Base-by-base conservation (phyloP, 2,113 vertebrate genomes). In the Perca flavescens region DNA sequence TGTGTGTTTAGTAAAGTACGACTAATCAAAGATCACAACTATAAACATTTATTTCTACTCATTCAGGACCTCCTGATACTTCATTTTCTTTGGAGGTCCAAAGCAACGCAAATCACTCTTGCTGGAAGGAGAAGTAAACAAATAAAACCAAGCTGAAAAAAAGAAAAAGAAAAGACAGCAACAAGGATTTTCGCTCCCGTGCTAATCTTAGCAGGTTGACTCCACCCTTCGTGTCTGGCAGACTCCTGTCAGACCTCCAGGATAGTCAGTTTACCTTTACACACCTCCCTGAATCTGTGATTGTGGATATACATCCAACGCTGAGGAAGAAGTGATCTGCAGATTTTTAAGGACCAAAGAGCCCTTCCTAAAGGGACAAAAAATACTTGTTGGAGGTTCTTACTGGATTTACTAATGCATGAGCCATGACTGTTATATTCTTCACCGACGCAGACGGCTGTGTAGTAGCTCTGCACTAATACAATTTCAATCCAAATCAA, bases 141-240 rank as follows among this genome's bases (percentile, higher is more conserved):
- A 77, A 86, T 9, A 40, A 40, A 67, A 60, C 3, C 10, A 22
- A 28, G 56, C 3, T 13, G 52, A 36, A 54, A 68, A 72, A 28
- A 21, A 43, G 40, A 56, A 21, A 54, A 50, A 54, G 40, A 16
- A 53, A 47, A 47, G 68, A 56, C 28, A 60, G 47, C 75, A 77
- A 40, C 56, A 62, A 80, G 89, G 92, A 87, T 93, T 88, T 92
- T 83, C 74, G 79, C 72, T 81, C 46, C 64, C 62, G 75, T 34
- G 53, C 79, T 95, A 96, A 95, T 93, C 92, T 94, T 31, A 60
- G 90, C 71, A 21, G 65, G 21, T 71, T 94, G 93, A 91, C 94
- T 95, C 95, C 95, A 85, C 95, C 95, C 91, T 86, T 79, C 81
- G 52, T 62, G 85, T 87, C 87, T 88, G 83, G 80, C 79, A 89